These are phyloP conservation scores for Steatornis caripensis DNA, from an alignment of 2,113 vertebrate genomes.

Conservation along the genomic window DNA sequence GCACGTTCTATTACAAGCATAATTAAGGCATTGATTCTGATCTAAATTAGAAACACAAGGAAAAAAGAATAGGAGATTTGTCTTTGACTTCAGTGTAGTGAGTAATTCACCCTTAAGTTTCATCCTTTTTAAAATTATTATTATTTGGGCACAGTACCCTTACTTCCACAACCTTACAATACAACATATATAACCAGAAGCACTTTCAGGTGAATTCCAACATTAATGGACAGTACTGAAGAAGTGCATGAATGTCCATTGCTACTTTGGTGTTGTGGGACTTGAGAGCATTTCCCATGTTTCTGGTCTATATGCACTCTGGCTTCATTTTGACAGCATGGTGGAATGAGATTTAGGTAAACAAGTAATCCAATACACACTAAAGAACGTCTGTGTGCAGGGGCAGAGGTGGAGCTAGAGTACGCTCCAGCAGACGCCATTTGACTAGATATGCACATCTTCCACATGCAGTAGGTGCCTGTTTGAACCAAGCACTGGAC, in stretches of 20 bases:
- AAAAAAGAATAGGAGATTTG: not conserved
- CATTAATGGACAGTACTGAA: not conserved
- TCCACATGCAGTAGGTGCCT: accelerated
- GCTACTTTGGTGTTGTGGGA: not conserved
- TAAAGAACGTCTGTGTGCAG: not conserved
- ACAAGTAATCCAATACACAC: not conserved
- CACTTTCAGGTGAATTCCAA: not conserved
- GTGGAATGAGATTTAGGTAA: not conserved
- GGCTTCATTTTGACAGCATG: not conserved
- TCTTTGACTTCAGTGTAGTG: not conserved
- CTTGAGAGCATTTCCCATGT: not conserved
- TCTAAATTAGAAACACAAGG: not conserved
- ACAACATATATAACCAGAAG: not conserved
- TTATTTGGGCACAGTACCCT: not conserved
- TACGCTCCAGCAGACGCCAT: not conserved
- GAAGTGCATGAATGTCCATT: not conserved
- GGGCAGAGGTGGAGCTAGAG: not conserved
- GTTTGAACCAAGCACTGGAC: not conserved
- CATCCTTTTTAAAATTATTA: not conserved
- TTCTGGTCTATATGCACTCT: not conserved
- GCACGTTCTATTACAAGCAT: not conserved
- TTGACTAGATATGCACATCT: not conserved
- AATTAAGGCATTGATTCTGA: conserved; percentile 18
- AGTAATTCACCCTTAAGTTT: not conserved
- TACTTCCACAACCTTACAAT: not conserved